A percentile compares a stretch with the other conserved stretches of the same genome.
phyloP scores from a whole-genome alignment of 2,888 invertebrate genomes.

The Tineola bisselliella region DNA sequence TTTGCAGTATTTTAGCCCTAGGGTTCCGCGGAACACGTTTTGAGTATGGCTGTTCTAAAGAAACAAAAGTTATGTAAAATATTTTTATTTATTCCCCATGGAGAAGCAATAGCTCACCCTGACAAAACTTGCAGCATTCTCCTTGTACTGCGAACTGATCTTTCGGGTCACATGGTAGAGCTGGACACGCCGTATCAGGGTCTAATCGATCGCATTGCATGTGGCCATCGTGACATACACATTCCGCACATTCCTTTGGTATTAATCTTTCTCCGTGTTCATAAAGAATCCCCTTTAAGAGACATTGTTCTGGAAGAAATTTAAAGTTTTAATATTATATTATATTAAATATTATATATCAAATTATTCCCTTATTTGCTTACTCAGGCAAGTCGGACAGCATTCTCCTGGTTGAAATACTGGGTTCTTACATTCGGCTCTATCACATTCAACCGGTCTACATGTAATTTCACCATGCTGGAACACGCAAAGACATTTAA shows the following conservation, averaged over 20 bases:
- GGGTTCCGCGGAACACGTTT: no score
- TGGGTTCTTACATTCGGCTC: conserved; percentile 82
- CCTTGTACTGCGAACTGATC: conserved; percentile 85
- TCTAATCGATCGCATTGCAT: conserved; percentile 81
- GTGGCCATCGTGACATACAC: conserved; percentile 83
- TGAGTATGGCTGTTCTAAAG: no score
- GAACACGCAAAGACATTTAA: background rate
- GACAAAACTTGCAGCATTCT: conserved; percentile 91
- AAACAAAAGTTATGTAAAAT: no score
- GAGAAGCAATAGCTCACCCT: conserved; percentile 71
- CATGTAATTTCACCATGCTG: conserved; percentile 88
- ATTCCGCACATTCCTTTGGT: conserved; percentile 81
- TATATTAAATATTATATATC: no score
- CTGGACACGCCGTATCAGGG: conserved; percentile 79
- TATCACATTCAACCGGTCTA: conserved; percentile 82
- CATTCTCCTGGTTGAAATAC: conserved; percentile 81
- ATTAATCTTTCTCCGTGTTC: conserved; percentile 82
- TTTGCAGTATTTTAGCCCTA: no score
- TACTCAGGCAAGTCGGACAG: conserved; percentile 88
- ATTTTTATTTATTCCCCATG: no score
- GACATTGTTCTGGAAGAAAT: conserved; percentile 75
- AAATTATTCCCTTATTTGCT: no score
- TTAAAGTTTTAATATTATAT: no score
- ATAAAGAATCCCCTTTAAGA: conserved; percentile 72
- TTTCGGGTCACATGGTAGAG: conserved; percentile 77